Base-by-base conservation (phyloP, 2,797 vertebrate species). In the Echiichthys vipera region DNA sequence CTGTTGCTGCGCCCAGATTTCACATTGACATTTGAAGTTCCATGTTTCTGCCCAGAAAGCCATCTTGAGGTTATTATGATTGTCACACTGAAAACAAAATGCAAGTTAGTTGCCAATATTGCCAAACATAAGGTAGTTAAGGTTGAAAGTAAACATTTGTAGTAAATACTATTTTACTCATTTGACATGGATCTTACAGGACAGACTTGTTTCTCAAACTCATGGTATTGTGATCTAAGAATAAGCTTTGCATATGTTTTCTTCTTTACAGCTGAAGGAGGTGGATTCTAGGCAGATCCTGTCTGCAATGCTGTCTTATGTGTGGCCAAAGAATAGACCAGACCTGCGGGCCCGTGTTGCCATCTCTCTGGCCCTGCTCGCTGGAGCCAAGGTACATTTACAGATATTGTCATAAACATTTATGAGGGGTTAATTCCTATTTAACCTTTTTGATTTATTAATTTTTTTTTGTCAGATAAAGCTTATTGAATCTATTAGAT, bases 321-420 rank as follows among this genome's bases (percentile, higher is more conserved):
- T 99, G 72, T 99, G 98, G 98, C 98, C 98, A 57, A 96, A 95
- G 71, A 96, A 99, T 79, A 92, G 97, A 80, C 98, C 98, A 10
- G 98, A 99, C 90, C 94, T 99, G 13, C 92, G 97, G 15, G 95
- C 96, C 55, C 96, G 98, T 81, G 98, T 99, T 17, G 96, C 92
- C 68, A 50, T 98, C 53, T 96, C 98, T 13, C 90, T 99, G 54
- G 95, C 95, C 40, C 94, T 99, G 68, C 94, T 99, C 29, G 97
- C 95, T 47, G 93, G 94, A 85, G 95, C 98, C 66, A 99, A 99
- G 96, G 98, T 99, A 92, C 17, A 45, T 69, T 67, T 46, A 65
- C 18, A 46, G 7, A 50, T 6, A 39, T 3, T 40, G 24, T 42
- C 10, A 15, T 45, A 24, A 25, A 27, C 55, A 43, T 47, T n/a